Evolutionary conservation across 2,113 vertebrate genomes (phyloP), one percentile per base, ranked within the genome.

Genomic region (Forbesichthys agassizii): DNA sequence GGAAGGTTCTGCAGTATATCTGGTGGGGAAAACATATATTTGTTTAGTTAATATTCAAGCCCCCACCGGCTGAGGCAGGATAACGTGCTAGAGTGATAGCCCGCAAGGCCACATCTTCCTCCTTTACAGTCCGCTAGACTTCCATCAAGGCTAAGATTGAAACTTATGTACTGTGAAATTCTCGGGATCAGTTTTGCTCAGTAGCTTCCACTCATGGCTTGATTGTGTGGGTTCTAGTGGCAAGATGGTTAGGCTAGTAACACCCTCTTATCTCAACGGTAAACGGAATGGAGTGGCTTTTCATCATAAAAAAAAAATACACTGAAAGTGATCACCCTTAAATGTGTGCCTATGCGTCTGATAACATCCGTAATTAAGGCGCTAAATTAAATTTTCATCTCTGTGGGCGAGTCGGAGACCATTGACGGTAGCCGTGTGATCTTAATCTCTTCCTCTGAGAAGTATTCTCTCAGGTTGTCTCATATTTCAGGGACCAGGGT

Each of bases 141-240:
- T 88, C 90, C 88, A 85, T 90, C 89, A 82, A 73, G 76, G 81
- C 88, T 74, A 78, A 90, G 90, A 92, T 90, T 91, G 88, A 92
- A 91, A 89, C 89, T 91, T 90, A 89, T 92, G 91, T 91, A 90
- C 84, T 92, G 87, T 90, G 88, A 89, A 90, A 90, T 90, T 90
- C 86, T 87, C 48, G 62, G 87, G 89, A 92, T 92, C 91, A 88
- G 88, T 90, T 88, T 88, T 90, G 89, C 90, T 90, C 83, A 83
- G 89, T 88, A 88, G 87, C 83, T 85, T 81, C 79, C 82, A 74
- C 88, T 87, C 78, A 80, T 84, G 75, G 88, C 84, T 85, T 90
- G 90, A 90, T 89, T 88, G 88, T 91, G 85, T 74, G 70, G 74
- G 87, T 82, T 86, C 79, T 82, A 85, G 79, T 73, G 78, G 78